Conservation (phyloP, 2,888 invertebrate genomes). For the Amiota communis region DNA sequence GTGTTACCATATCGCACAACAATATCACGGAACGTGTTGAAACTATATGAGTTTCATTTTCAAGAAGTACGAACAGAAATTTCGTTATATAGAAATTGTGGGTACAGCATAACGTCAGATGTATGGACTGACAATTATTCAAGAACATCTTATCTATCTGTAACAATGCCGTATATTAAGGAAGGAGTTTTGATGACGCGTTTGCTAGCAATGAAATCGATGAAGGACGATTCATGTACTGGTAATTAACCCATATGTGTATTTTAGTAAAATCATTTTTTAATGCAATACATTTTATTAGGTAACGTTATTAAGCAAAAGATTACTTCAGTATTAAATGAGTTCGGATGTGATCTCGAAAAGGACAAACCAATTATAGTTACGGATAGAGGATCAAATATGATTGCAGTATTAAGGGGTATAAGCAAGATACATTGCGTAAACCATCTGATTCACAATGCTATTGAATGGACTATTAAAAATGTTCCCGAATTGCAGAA, state of each 20-base stretch:
- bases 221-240: conserved; percentile 5
- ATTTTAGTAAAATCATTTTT: not conserved
- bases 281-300: conserved; percentile 25
- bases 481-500: conserved; percentile 20
- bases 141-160: conserved; percentile 14
- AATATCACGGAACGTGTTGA: conserved; percentile 39
- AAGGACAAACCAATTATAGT: conserved; percentile 35
- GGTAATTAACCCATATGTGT: too few species aligned
- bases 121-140: conserved; percentile 29
- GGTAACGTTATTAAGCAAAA: conserved; percentile 38
- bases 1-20: conserved; percentile 41
- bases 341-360: conserved; percentile 39
- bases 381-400: conserved; percentile 35
- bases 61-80: conserved; percentile 30
- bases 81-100: not conserved
- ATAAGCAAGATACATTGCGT: conserved; percentile 35
- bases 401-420: conserved; percentile 31
- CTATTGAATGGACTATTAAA: not conserved
- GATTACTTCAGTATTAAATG: conserved; percentile 34
- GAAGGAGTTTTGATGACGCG: conserved; percentile 17
- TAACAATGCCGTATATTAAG: conserved; percentile 12
- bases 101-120: conserved; percentile 5
- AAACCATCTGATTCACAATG: not conserved
- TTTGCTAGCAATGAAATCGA: conserved; percentile 15
- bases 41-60: conserved; percentile 25